Evolutionary conservation across 2,888 invertebrate species (phyloP), one percentile per base, ranked within the genome.

Genomic region (Chydorus sphaericus): DNA sequence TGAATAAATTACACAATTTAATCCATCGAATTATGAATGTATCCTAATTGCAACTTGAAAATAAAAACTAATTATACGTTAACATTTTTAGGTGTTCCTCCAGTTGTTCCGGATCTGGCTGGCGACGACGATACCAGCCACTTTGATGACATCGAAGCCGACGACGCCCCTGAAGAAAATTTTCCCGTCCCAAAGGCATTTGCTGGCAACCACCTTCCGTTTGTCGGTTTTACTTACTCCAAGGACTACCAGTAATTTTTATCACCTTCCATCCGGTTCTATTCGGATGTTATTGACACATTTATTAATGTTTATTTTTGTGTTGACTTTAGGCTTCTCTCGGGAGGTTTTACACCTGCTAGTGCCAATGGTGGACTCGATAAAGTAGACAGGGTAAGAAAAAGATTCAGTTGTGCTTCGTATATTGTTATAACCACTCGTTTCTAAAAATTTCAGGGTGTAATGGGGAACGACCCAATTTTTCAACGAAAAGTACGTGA

Each of bases 51-150:
- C 14, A 11, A 2, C 18, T 20, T 48, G 14, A 16, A 3, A 1
- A n/a, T 16, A n/a, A 48, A 20, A 1, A 48, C 11, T 48, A 48
- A 33, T 33, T 33, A 33, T 33, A 33, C 30, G 31, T 18, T 57
- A n/a, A 38, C 59, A 53, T 50, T 60, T 60, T 49, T 58, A 73
- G 71, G 71, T 62, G 86, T 89, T 44, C 96, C 98, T 2, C 98
- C 98, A 0, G 92, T 97, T 10, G 92, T 97, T 14, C 97, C 97
- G 14, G 94, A 97, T 67, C 74, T 99, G 55, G 79, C 81, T 18
- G 86, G 94, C 61, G 98, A 99, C 69, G 94, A 94, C 69, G 98
- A 99, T 70, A 96, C 98, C 0, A 86, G 92, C 64, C 92, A 98
- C 73, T 99, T 99, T 73, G 97, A 97, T 71, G 94, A 96, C 65